phyloP scores from a whole-genome alignment of 64 coral and sea anemone genomes.

The Astreopora myriophthalma region DNA sequence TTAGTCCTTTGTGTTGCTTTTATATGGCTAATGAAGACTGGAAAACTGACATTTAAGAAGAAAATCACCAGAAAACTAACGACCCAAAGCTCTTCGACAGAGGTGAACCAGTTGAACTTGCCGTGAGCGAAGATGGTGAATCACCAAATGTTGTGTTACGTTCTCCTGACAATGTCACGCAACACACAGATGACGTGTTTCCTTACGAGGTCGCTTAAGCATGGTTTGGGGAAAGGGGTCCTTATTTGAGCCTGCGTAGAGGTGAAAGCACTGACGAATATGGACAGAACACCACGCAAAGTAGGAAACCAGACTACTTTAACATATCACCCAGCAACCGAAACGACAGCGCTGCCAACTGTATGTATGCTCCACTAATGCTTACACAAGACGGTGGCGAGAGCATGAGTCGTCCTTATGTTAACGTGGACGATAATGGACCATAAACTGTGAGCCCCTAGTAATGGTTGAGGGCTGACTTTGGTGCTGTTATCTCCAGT shows the following conservation, averaged over 20 bases:
- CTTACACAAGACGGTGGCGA: background rate
- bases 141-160: background rate
- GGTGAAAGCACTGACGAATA: background rate
- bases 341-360: conserved; percentile 29
- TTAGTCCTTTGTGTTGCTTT: background rate
- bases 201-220: background rate
- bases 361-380: conserved; percentile 27
- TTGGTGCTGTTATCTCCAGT: background rate
- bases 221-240: background rate
- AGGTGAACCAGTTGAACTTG: background rate
- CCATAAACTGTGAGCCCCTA: background rate
- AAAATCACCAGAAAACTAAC: background rate
- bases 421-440: background rate
- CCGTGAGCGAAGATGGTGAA: background rate
- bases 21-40: background rate
- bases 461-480: background rate
- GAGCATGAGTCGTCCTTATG: background rate
- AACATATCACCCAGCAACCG: conserved; percentile 48
- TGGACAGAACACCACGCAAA: background rate
- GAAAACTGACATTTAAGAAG: background rate
- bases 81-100: background rate
- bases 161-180: background rate
- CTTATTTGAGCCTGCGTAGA: background rate
- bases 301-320: background rate
- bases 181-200: conserved; percentile 5